These are phyloP conservation scores for Kryphioiulus occultus DNA, from an alignment of 2,888 invertebrate species.

Conservation along the genomic window DNA sequence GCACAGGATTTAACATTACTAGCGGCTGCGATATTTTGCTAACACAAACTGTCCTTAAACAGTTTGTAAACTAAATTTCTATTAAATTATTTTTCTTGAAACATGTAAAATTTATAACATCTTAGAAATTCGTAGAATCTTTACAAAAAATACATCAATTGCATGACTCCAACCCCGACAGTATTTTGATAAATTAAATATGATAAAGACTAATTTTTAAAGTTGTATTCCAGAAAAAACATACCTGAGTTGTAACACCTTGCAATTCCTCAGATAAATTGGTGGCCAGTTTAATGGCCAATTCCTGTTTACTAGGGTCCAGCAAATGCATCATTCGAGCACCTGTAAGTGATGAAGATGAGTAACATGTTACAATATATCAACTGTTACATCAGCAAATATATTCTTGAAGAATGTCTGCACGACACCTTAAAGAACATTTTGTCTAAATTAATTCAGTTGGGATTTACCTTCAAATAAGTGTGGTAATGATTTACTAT, in stretches of 20 bases:
- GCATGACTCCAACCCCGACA: too few relatives aligned
- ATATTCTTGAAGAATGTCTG: too few relatives aligned
- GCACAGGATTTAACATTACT: too few relatives aligned
- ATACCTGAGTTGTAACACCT: slow-evolving; percentile 68
- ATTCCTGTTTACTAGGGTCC: slow-evolving; percentile 72
- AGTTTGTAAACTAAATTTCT: too few relatives aligned
- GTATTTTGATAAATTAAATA: too few relatives aligned
- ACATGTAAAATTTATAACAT: too few relatives aligned
- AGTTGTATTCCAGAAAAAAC: neutral
- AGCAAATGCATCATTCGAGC: slow-evolving; percentile 81
- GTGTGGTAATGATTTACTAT: slow-evolving; percentile 74
- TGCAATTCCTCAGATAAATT: slow-evolving; percentile 62
- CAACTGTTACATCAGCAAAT: too few relatives aligned
- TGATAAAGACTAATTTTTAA: neutral
- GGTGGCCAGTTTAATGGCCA: slow-evolving; percentile 70
- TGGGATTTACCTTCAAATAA: slow-evolving; percentile 73
- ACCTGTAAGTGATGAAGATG: slow-evolving; percentile 59
- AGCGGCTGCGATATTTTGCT: too few relatives aligned
- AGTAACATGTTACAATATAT: neutral
- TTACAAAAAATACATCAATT: too few relatives aligned
- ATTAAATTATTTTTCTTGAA: too few relatives aligned
- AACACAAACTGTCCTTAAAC: too few relatives aligned
- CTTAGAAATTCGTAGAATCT: too few relatives aligned
- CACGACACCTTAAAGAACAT: neutral
- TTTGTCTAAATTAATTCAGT: neutral